Evolutionary conservation across 2,888 invertebrate species (phyloP).

Genomic region (Yponomeuta evonymella): DNA sequence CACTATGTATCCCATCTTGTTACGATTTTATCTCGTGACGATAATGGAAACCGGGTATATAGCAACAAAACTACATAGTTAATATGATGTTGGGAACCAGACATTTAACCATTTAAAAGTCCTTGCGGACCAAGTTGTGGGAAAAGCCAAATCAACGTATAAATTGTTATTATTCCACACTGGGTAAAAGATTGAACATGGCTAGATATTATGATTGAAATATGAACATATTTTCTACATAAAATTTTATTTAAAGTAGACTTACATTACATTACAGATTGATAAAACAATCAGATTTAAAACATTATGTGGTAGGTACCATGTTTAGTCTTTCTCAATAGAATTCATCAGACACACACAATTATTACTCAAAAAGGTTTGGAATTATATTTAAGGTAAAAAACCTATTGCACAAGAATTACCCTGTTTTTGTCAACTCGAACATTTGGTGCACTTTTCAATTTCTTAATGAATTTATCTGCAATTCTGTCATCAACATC

Average conservation of each 20-base stretch:
- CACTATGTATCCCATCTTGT: too few relatives aligned
- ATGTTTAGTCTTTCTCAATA: background rate
- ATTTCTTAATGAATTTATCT: conserved; percentile 83
- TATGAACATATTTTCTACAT: background rate
- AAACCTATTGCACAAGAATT: conserved; percentile 42
- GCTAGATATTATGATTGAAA: background rate
- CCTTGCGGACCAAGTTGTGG: too few relatives aligned
- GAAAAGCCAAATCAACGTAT: too few relatives aligned
- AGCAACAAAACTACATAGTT: too few relatives aligned
- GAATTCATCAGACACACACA: background rate
- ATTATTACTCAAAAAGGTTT: background rate
- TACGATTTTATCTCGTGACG: too few relatives aligned
- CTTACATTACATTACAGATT: background rate
- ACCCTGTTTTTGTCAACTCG: conserved; percentile 79
- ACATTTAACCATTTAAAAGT: too few relatives aligned
- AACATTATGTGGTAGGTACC: background rate
- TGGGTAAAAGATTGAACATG: background rate
- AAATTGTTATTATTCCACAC: background rate
- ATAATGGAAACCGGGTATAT: too few relatives aligned
- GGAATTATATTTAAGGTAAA: background rate
- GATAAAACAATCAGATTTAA: background rate
- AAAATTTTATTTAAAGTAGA: background rate
- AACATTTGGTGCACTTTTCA: conserved; percentile 80
- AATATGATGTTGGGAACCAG: too few relatives aligned
- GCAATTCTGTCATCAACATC: conserved; percentile 78